Conservation (phyloP, 2,797 vertebrate species). For the Arctocebus calabarensis region DNA sequence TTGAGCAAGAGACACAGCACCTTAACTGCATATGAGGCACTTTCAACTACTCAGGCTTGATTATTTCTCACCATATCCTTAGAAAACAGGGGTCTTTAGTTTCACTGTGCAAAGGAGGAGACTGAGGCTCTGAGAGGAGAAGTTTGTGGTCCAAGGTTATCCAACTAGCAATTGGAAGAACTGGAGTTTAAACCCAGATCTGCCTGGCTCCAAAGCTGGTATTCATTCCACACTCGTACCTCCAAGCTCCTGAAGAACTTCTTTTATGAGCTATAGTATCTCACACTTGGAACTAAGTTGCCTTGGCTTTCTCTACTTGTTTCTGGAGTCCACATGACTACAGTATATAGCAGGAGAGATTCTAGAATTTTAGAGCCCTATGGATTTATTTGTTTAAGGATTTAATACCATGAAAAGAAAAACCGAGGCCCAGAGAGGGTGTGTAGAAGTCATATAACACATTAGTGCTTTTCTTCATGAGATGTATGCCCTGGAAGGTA, state of each 20-base stretch:
- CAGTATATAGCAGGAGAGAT: background rate
- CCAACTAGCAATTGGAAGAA: constrained; percentile 40
- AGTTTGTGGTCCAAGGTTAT: background rate
- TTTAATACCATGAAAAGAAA: constrained; percentile 43
- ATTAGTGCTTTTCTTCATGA: constrained; percentile 39
- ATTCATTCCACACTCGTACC: background rate
- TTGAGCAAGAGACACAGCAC: constrained; percentile 28
- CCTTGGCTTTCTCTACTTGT: constrained; percentile 37
- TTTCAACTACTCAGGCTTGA: constrained; percentile 6
- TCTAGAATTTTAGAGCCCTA: constrained; percentile 59
- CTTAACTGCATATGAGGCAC: background rate
- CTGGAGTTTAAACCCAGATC: constrained; percentile 51
- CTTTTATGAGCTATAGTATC: background rate
- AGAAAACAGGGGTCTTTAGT: background rate
- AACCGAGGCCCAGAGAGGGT: constrained; percentile 40
- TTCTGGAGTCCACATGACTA: constrained; percentile 1
- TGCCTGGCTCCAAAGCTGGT: constrained; percentile 3
- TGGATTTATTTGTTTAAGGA: constrained; percentile 27
- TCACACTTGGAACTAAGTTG: constrained; percentile 33
- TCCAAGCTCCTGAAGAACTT: background rate
- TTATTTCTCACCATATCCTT: constrained; percentile 11
- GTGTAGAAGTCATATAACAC: background rate
- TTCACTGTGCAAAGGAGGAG: constrained; percentile 22
- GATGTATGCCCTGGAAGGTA: background rate
- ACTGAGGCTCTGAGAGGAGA: background rate